A percentile compares a stretch with the other conserved stretches of the same genome.
phyloP scores from a whole-genome alignment of 2,888 invertebrate species.

The Tachina grossa region DNA sequence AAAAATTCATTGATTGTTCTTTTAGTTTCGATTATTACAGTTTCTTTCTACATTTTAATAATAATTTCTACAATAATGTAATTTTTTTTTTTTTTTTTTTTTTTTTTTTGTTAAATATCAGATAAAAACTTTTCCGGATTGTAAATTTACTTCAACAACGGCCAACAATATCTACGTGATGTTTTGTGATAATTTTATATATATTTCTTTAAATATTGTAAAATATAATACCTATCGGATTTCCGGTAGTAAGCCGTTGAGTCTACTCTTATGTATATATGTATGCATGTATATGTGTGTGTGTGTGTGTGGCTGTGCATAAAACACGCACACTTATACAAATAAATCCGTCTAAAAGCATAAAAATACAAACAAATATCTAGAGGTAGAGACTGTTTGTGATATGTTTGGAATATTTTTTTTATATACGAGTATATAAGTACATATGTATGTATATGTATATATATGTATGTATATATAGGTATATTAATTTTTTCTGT shows the following conservation, averaged over 20 bases:
- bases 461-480: not conserved
- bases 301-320: too few relatives aligned
- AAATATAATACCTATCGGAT: slow-evolving; percentile 68
- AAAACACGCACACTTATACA: slow-evolving; percentile 31
- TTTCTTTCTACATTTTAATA: not conserved
- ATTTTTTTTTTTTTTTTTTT: slow-evolving; percentile 3
- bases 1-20: not conserved
- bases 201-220: slow-evolving; percentile 55
- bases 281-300: too few relatives aligned
- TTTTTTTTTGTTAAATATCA: not conserved
- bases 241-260: slow-evolving; percentile 69
- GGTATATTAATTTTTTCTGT: not conserved
- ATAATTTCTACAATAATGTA: not conserved
- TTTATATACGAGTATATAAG: not conserved
- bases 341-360: slow-evolving; percentile 37
- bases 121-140: slow-evolving; percentile 61
- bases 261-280: slow-evolving; percentile 29
- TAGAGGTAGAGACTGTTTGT: slow-evolving; percentile 50
- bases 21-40: not conserved
- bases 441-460: slow-evolving; percentile 2
- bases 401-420: slow-evolving; percentile 51
- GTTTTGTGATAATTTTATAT: slow-evolving; percentile 60
- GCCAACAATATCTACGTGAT: slow-evolving; percentile 61
- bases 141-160: slow-evolving; percentile 39
- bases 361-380: slow-evolving; percentile 27